A percentile compares a stretch with the other conserved stretches of the same genome.
Evolutionary conservation across 2,113 vertebrate genomes (phyloP).

Genomic region (Egretta garzetta): DNA sequence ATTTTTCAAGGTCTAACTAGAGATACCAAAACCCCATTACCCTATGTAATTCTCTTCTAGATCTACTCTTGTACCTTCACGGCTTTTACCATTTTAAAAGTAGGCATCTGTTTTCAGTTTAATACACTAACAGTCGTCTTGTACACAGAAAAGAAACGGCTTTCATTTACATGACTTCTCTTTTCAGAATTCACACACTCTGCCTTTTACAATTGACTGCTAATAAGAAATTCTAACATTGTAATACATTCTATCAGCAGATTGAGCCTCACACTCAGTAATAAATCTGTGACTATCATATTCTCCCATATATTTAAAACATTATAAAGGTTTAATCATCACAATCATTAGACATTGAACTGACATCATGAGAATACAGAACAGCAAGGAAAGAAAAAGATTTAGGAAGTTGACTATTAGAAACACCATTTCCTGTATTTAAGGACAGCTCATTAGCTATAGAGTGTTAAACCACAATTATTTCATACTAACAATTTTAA

Average conservation of each 20-base stretch:
- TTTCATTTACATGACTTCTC: neutral
- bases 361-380: neutral
- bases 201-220: neutral
- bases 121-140: neutral
- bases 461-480: neutral
- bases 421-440: neutral
- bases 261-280: neutral
- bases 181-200: neutral
- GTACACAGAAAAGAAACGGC: neutral
- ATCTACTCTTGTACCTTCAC: neutral
- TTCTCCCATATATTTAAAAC: neutral
- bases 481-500: neutral
- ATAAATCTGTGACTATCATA: neutral
- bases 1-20: neutral
- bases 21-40: neutral
- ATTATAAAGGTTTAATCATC: neutral
- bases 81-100: neutral
- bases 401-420: neutral
- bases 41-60: neutral
- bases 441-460: neutral
- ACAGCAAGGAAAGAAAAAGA: neutral
- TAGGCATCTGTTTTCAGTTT: neutral
- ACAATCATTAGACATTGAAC: neutral
- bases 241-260: neutral
- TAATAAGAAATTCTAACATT: neutral